A percentile compares a stretch with the other conserved stretches of the same genome.
phyloP scores from a whole-genome alignment of 2,888 invertebrate species.

The Heliconius ismenius region DNA sequence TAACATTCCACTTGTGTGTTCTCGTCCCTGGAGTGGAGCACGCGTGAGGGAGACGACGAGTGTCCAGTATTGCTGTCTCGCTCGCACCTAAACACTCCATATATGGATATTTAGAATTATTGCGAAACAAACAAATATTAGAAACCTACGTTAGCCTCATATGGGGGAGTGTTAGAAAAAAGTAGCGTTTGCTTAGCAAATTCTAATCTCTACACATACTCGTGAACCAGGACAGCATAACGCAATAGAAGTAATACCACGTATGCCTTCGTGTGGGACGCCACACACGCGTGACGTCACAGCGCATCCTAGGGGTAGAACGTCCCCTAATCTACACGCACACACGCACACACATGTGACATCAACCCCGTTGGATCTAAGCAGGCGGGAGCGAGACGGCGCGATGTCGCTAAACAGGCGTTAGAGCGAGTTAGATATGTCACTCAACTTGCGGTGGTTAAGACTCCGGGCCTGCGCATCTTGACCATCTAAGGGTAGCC shows the following conservation, averaged over 20 bases:
- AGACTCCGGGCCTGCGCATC: slow-evolving; percentile 73
- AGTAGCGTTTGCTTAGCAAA: slow-evolving; percentile 78
- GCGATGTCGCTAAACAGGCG: slow-evolving; percentile 46
- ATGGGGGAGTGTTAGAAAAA: slow-evolving; percentile 71
- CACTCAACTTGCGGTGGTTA: slow-evolving; percentile 54
- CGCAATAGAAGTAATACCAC: slow-evolving; percentile 61
- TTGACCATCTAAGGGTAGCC: slow-evolving; percentile 73
- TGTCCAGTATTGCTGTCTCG: slow-evolving; percentile 27
- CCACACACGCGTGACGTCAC: slow-evolving; percentile 73
- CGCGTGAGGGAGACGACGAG: slow-evolving; percentile 6
- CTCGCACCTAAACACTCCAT: slow-evolving; percentile 45
- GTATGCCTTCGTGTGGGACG: slow-evolving; percentile 69
- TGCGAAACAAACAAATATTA: slow-evolving; percentile 48
- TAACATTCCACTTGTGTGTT: slow-evolving; percentile 45
- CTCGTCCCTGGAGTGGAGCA: slow-evolving; percentile 37
- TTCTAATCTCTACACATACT: slow-evolving; percentile 82
- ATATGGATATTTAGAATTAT: background rate
- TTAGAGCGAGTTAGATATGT: slow-evolving; percentile 73
- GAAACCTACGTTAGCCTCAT: slow-evolving; percentile 59
- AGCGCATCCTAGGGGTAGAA: slow-evolving; percentile 73
- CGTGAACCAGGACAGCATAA: slow-evolving; percentile 73
- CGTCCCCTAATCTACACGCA: slow-evolving; percentile 62
- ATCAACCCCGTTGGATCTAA: slow-evolving; percentile 62
- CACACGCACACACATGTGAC: slow-evolving; percentile 56
- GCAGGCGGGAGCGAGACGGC: slow-evolving; percentile 62